A percentile compares a stretch with the other conserved stretches of the same genome.
These are phyloP conservation scores for Aegithalos caudatus DNA, from an alignment of 2,113 vertebrate species.

Conservation along the genomic window DNA sequence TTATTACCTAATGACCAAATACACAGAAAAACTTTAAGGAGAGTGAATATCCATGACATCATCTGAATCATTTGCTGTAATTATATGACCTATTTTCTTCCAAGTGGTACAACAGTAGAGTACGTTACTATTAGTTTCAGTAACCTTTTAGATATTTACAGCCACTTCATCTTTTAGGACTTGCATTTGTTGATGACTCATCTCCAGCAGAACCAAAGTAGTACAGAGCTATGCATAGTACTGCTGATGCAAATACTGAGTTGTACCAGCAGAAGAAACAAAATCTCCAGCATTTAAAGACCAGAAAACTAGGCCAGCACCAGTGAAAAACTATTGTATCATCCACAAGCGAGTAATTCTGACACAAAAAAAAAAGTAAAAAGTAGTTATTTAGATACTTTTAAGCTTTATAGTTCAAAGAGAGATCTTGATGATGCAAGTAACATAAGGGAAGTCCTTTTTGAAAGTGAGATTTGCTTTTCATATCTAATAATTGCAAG, in stretches of 20 bases:
- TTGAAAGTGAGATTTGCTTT: neutral
- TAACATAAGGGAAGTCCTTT: neutral
- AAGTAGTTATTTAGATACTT: neutral
- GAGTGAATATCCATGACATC: neutral
- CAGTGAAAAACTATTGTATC: neutral
- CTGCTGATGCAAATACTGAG: neutral
- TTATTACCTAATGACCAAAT: neutral
- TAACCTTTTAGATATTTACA: neutral
- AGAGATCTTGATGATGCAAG: neutral
- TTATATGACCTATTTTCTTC: neutral
- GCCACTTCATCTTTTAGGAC: neutral
- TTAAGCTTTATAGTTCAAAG: neutral
- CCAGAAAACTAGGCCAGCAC: neutral
- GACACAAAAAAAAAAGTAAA: neutral
- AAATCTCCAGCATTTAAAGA: neutral
- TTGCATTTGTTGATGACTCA: slow-evolving; percentile 23
- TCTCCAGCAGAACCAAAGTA: neutral
- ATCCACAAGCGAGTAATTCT: neutral
- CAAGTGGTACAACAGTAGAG: neutral
- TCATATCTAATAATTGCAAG: neutral
- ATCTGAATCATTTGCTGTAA: neutral
- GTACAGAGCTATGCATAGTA: neutral
- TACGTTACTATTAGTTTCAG: neutral
- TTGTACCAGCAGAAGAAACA: neutral
- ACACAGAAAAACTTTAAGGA: neutral